Evolutionary conservation across 2,888 invertebrate species (phyloP).

Genomic region (Meghimatium bilineatum): DNA sequence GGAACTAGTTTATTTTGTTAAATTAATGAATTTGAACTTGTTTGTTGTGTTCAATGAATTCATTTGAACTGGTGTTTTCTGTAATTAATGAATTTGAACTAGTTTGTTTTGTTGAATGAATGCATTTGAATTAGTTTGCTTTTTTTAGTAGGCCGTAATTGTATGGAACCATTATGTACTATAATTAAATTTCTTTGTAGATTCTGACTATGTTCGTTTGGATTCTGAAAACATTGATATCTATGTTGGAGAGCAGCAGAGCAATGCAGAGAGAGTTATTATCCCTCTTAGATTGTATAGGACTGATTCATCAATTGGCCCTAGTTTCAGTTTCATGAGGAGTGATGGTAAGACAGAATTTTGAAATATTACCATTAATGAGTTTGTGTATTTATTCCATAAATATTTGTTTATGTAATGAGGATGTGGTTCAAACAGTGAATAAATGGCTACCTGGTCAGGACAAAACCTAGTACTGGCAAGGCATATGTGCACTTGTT

Average conservation of each 20-base stretch:
- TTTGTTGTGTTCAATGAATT: too few species aligned
- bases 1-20: too few species aligned
- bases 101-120: too few species aligned
- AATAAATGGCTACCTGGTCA: too few species aligned
- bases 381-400: too few species aligned
- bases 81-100: too few species aligned
- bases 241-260: conserved; percentile 5
- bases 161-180: not conserved
- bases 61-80: too few species aligned
- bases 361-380: not conserved
- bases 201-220: conserved; percentile 52
- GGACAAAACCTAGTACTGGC: too few species aligned
- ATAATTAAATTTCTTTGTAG: conserved; percentile 17
- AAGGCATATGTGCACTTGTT: too few species aligned
- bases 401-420: too few species aligned
- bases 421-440: too few species aligned
- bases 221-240: conserved; percentile 44
- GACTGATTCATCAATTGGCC: conserved; percentile 44
- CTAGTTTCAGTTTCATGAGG: conserved; percentile 49
- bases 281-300: conserved; percentile 27
- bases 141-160: not conserved
- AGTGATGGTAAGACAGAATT: conserved; percentile 35
- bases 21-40: too few species aligned
- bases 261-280: conserved; percentile 4
- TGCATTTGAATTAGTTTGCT: not conserved